Base-by-base conservation (phyloP, 92 coral and sea anemone species). In the Porites lobata region DNA sequence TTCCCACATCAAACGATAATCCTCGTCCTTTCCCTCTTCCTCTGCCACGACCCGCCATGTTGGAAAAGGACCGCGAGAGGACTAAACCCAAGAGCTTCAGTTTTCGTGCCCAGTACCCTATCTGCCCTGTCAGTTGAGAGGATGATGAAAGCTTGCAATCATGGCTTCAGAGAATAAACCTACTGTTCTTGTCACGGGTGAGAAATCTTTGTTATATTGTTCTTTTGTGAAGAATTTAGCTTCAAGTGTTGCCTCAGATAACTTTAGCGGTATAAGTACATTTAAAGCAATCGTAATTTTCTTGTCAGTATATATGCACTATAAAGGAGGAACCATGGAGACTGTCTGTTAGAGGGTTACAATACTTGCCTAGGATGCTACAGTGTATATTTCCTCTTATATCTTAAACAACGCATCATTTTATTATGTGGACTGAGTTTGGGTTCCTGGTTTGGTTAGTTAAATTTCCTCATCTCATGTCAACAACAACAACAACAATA, bases 31-130 rank as follows among this genome's bases (percentile, higher is more conserved):
- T 95, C 0, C 99, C 99, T 63, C 98, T 87, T 18, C 99, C 97
- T 6, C 98, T 75, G 43, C 98, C 98, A 65, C 99, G 98, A 61
- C 99, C 99, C 96, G 99, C 98, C 99, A 97, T 97, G 87, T 51
- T 69, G 54, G 54, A 19, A 17, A 9, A 20, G 57, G 26, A 63
- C 32, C 76, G 83, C n/a, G 17, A 14, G 51, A 77, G 32, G 56
- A 86, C 85, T 85, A 84, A 72, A 15, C 69, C 32, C 69, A 38
- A 38, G 47, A 12, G n/a, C 50, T 1, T n/a, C 18, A 3, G 59
- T 79, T 43, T 8, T 53, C 57, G 1, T n/a, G 21, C 26, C 77
- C 72, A 56, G 61, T 70, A 79, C 62, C 3, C 14, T n/a, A n/a
- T 50, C 50, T 65, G 72, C 47, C 15, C 7, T 38, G 47, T 38